Percentiles rank a stretch among this genome's conserved stretches.
Conservation (phyloP, 2,797 vertebrate species). For the Sebastes baramenuke region DNA sequence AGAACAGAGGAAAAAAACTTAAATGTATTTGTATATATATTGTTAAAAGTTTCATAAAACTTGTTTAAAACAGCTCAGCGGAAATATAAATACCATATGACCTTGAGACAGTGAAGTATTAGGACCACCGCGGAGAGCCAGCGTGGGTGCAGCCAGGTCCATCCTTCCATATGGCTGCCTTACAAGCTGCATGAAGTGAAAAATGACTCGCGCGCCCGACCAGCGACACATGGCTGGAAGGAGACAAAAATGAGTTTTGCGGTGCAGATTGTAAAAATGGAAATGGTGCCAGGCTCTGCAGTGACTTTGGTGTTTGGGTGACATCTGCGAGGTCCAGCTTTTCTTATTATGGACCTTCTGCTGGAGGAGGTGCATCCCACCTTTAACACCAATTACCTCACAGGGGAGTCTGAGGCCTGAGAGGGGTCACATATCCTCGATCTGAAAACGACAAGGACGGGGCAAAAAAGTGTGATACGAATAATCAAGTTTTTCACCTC, state of each 20-base stretch:
- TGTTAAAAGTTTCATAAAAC: constrained; percentile 3
- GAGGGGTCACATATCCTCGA: constrained; percentile 18
- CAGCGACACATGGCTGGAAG: constrained; percentile 22
- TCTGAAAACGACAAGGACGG: constrained; percentile 20
- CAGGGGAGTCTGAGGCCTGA: background rate
- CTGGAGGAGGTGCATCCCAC: constrained; percentile 25
- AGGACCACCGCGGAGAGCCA: constrained; percentile 25
- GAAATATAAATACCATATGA: constrained; percentile 33
- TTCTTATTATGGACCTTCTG: constrained; percentile 34
- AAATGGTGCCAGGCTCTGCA: constrained; percentile 29
- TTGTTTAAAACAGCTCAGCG: background rate
- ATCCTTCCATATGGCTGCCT: constrained; percentile 58
- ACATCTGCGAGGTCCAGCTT: constrained; percentile 27
- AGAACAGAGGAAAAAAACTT: background rate
- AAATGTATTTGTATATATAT: background rate
- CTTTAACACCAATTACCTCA: constrained; percentile 64
- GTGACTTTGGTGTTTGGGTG: constrained; percentile 35
- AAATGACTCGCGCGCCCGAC: constrained; percentile 38
- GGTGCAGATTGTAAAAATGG: constrained; percentile 37
- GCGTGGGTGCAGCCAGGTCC: constrained; percentile 37
- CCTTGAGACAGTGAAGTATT: constrained; percentile 60
- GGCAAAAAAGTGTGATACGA: constrained; percentile 26
- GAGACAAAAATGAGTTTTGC: constrained; percentile 60
- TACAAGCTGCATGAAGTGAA: constrained; percentile 59
- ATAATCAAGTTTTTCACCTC: constrained; percentile 17